Evolutionary conservation across 2,797 vertebrate species (phyloP).

Genomic region (Neostethus bicornis): DNA sequence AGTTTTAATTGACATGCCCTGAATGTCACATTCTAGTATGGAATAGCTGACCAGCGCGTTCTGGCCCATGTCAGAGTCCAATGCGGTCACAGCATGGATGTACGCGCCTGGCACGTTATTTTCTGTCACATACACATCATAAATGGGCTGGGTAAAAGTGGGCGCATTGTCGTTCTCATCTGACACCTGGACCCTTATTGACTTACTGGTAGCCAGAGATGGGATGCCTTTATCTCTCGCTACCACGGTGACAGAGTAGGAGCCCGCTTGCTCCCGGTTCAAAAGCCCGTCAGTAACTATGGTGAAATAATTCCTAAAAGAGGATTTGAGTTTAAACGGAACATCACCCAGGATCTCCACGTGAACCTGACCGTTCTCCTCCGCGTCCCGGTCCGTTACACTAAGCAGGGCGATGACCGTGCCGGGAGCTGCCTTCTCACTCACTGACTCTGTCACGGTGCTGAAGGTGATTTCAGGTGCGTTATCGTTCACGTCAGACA

Average conservation of each 20-base stretch:
- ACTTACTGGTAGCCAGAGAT: slow-evolving; percentile 88
- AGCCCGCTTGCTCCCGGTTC: slow-evolving; percentile 89
- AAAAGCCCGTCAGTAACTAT: slow-evolving; percentile 91
- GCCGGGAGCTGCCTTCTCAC: slow-evolving; percentile 81
- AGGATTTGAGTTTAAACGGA: slow-evolving; percentile 92
- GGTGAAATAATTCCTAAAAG: slow-evolving; percentile 94
- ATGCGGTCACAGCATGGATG: slow-evolving; percentile 93
- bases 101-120: slow-evolving; percentile 97
- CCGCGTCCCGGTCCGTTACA: slow-evolving; percentile 91
- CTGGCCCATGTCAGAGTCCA: slow-evolving; percentile 89
- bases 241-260: slow-evolving; percentile 92
- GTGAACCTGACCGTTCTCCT: slow-evolving; percentile 92
- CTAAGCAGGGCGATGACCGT: slow-evolving; percentile 95
- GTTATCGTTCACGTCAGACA: slow-evolving; percentile 77
- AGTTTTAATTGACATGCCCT: slow-evolving; percentile 96
- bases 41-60: slow-evolving; percentile 90
- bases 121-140: slow-evolving; percentile 95
- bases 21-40: slow-evolving; percentile 94
- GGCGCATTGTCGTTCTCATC: slow-evolving; percentile 97
- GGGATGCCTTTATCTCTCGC: slow-evolving; percentile 89
- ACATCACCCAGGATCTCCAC: slow-evolving; percentile 93
- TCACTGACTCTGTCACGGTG: slow-evolving; percentile 84
- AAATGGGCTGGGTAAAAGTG: slow-evolving; percentile 88
- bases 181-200: slow-evolving; percentile 91
- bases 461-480: slow-evolving; percentile 78